Conservation (phyloP, 2,113 vertebrate species). For the Nothoprocta perdicaria region DNA sequence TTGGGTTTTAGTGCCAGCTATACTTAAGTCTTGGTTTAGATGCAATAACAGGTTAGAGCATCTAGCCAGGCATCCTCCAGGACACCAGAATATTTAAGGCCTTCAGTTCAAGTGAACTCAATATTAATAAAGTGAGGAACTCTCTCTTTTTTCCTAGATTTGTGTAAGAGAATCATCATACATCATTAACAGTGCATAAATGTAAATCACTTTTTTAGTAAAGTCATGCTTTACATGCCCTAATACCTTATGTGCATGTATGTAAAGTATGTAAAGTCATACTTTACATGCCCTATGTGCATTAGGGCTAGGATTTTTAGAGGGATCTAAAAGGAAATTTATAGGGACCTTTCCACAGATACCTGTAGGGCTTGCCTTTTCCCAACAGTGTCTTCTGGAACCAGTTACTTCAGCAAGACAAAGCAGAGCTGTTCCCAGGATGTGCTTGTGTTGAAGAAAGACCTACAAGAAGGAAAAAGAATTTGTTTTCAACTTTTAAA, state of each 20-base stretch:
- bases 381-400: not conserved
- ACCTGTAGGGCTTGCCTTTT: not conserved
- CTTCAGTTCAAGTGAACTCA: not conserved
- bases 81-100: not conserved
- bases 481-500: not conserved
- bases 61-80: not conserved
- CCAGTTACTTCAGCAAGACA: not conserved
- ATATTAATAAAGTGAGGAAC: not conserved
- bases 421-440: not conserved
- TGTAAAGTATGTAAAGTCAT: too few relatives aligned
- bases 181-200: not conserved
- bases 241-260: too few relatives aligned
- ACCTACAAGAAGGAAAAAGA: not conserved
- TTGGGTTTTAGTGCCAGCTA: not conserved
- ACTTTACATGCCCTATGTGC: too few relatives aligned
- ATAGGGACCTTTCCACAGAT: not conserved
- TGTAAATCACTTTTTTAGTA: not conserved
- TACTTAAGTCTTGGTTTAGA: not conserved
- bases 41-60: not conserved
- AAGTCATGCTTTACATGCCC: not conserved
- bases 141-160: not conserved
- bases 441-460: accelerated
- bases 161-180: not conserved
- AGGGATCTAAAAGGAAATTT: not conserved
- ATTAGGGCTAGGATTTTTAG: accelerated